These are phyloP conservation scores for Carduelis carduelis DNA, from an alignment of 2,797 vertebrate genomes.

Conservation along the genomic window DNA sequence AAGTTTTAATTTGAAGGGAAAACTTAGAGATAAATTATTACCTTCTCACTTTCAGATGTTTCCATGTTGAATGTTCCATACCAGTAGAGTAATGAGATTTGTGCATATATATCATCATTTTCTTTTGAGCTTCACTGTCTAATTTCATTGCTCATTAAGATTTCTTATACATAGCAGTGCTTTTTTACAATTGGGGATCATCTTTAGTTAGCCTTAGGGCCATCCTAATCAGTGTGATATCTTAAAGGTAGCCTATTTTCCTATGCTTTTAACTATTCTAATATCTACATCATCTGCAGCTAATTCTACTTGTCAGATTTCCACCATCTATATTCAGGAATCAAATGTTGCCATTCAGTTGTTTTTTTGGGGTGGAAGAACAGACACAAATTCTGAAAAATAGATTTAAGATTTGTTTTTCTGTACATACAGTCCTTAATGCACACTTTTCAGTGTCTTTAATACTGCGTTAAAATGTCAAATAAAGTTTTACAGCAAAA, in stretches of 20 bases:
- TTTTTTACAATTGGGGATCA: neutral
- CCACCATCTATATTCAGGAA: neutral
- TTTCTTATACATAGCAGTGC: neutral
- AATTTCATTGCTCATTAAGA: constrained; percentile 40
- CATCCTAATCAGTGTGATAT: neutral
- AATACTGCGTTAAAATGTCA: neutral
- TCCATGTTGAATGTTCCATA: neutral
- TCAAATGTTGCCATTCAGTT: neutral
- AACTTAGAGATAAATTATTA: constrained; percentile 37
- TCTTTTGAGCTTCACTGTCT: constrained; percentile 1
- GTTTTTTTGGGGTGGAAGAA: neutral
- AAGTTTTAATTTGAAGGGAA: constrained; percentile 38
- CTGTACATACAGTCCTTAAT: neutral
- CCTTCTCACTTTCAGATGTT: constrained; percentile 6
- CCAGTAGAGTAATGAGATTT: constrained; percentile 13
- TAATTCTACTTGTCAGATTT: neutral
- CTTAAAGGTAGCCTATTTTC: neutral
- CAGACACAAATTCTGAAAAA: neutral
- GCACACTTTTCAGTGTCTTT: neutral
- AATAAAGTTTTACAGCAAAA: neutral
- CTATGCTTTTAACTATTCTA: neutral
- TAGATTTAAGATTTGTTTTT: neutral
- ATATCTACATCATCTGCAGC: neutral
- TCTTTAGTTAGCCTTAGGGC: neutral
- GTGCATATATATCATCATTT: neutral